phyloP scores from a whole-genome alignment of 2,113 vertebrate genomes.

The Gadus chalcogrammus region DNA sequence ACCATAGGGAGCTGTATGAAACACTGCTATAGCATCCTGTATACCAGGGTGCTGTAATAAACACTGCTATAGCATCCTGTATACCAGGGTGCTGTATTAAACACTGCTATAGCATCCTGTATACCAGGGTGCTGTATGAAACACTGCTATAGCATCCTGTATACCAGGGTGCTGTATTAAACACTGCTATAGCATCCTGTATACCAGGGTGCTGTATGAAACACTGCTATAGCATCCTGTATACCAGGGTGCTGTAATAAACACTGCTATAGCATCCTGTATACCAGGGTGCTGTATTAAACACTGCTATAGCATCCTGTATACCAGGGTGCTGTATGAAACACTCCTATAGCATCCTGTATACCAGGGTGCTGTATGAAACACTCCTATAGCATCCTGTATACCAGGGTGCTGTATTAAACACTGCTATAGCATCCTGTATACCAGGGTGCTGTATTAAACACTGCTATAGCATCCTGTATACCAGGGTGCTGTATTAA shows the following conservation, averaged over 20 bases:
- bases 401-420: no score
- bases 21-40: conserved; percentile 50
- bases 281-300: conserved; percentile 14
- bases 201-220: background rate
- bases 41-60: conserved; percentile 12
- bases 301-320: conserved; percentile 50
- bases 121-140: no score
- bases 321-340: conserved; percentile 16
- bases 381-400: no score
- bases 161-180: no score
- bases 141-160: no score
- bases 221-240: conserved; percentile 39
- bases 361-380: conserved; percentile 14
- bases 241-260: conserved; percentile 13
- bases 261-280: conserved; percentile 39
- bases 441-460: no score
- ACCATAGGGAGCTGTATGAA: background rate
- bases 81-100: no score
- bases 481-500: no score
- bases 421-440: no score
- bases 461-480: no score
- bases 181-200: background rate
- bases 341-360: conserved; percentile 49
- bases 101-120: no score
- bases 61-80: no score